Percentiles rank a stretch among this genome's conserved stretches.
Evolutionary conservation across 2,797 vertebrate genomes (phyloP).

Genomic region (Acanthiza pusilla): DNA sequence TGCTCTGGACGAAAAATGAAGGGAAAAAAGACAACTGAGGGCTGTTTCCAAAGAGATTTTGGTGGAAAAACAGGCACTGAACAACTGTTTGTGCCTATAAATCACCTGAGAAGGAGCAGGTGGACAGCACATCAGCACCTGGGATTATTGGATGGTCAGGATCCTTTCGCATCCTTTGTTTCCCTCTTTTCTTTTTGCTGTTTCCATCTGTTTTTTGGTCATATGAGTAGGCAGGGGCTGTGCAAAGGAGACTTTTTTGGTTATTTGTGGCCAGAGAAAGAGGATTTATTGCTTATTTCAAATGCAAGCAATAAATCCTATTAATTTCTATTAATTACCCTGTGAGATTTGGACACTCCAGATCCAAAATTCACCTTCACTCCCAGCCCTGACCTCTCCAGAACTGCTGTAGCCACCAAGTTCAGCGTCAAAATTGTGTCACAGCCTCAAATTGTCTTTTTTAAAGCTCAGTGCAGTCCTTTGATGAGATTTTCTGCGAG

Average conservation of each 20-base stretch:
- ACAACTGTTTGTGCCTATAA: background rate
- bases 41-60: background rate
- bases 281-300: background rate
- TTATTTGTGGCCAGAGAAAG: background rate
- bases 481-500: background rate
- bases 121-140: background rate
- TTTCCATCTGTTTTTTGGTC: background rate
- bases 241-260: background rate
- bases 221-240: background rate
- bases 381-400: background rate
- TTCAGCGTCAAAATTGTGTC: background rate
- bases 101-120: background rate
- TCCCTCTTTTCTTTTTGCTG: background rate
- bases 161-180: background rate
- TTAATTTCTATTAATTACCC: background rate
- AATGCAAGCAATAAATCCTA: background rate
- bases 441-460: background rate
- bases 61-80: background rate
- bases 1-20: background rate
- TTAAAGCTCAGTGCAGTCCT: background rate
- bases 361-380: background rate
- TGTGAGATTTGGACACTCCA: background rate
- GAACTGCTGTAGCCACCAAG: background rate
- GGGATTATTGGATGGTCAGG: background rate
- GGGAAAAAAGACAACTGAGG: background rate